Evolutionary conservation across 2,888 invertebrate species (phyloP).

Genomic region (Torymus texanus): DNA sequence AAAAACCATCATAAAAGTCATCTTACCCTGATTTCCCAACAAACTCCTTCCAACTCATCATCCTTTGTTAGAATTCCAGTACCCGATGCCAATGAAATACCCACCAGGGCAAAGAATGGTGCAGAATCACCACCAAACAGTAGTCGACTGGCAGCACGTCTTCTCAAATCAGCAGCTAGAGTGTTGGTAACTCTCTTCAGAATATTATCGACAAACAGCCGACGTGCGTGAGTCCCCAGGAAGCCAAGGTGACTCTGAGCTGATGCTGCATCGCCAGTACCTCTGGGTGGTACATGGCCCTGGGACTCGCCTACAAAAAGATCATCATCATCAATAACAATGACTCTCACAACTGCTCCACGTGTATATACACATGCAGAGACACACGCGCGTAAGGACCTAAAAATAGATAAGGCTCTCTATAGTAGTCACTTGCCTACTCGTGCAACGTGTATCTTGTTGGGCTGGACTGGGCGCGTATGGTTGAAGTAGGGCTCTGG

Average conservation of each 20-base stretch:
- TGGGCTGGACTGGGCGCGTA: slow-evolving; percentile 62
- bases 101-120: slow-evolving; percentile 85
- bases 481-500: slow-evolving; percentile 61
- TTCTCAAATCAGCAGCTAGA: slow-evolving; percentile 80
- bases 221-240: slow-evolving; percentile 79
- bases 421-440: slow-evolving; percentile 65
- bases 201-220: slow-evolving; percentile 83
- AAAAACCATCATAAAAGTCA: slow-evolving; percentile 36
- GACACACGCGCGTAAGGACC: no score
- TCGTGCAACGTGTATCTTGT: slow-evolving; percentile 73
- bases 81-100: slow-evolving; percentile 84
- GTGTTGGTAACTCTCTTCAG: slow-evolving; percentile 82
- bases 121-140: slow-evolving; percentile 83
- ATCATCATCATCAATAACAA: background rate
- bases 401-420: background rate
- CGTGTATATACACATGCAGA: no score
- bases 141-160: slow-evolving; percentile 79
- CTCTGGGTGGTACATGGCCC: slow-evolving; percentile 67
- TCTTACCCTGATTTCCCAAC: slow-evolving; percentile 84
- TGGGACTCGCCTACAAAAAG: slow-evolving; percentile 68
- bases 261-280: slow-evolving; percentile 64
- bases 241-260: slow-evolving; percentile 68
- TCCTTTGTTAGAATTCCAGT: slow-evolving; percentile 85
- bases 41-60: slow-evolving; percentile 86
- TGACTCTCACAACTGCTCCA: no score